Base-by-base conservation (phyloP, 2,113 vertebrate species). In the Datnioides undecimradiatus region DNA sequence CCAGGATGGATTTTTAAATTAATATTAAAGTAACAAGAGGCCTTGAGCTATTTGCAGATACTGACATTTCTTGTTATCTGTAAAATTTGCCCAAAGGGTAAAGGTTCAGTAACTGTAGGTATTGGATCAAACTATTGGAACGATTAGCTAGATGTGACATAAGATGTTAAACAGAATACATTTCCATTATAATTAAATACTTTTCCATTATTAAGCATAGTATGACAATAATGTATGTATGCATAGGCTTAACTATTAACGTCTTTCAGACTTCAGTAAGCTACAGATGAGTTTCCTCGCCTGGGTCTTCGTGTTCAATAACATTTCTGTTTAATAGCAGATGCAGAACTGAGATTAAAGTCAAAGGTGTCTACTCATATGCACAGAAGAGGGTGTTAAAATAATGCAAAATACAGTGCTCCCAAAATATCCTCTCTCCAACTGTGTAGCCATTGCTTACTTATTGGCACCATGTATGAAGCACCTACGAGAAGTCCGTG, bases 401-500 rank as follows among this genome's bases (percentile, higher is more conserved):
- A 31, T 27, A 41, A 11, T 29, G 2, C 10, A 7, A 51, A 67
- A 51, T 51, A 19, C 25, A 16, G 16, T n/a, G 16, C 8, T 43
- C 31, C 8, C 11, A 52, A 10, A 40, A 41, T 33, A 55, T 57
- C 12, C 3, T 45, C 10, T 11, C 8, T 43, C 8, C 23, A 52
- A 38, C 25, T n/a, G 21, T 4, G 5, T 41, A 51, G 57, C 23
- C 29, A 31, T 10, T 25, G 27, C 41, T 59, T 41, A 51, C 49
- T 70, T 63, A 68, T 1, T 74, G 64, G 19, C 23, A 45, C 23
- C 0, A 2, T 57, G 8, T 40, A 49, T 78, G 40, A 7, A 43
- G 58, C 38, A 43, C 51, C 67, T 34, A 38, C 68, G 16, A 77
- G n/a, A n/a, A n/a, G n/a, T n/a, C n/a, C n/a, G n/a, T n/a, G n/a